Evolutionary conservation across 2,797 vertebrate species (phyloP).

Genomic region (Sarcoramphus papa): DNA sequence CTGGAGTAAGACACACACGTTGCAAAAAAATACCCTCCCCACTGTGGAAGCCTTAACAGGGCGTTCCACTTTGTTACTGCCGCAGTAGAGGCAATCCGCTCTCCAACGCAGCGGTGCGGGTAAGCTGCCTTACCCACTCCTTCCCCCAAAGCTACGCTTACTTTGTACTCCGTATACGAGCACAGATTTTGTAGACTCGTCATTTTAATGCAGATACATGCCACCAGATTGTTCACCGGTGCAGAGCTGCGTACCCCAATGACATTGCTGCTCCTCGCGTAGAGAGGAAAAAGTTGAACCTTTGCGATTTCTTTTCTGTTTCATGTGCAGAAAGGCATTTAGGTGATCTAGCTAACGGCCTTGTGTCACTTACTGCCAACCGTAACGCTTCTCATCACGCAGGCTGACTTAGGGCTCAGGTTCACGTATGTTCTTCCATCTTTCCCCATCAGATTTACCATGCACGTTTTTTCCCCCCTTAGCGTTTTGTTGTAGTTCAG

Average conservation of each 20-base stretch:
- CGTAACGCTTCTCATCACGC: background rate
- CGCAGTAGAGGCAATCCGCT: no score
- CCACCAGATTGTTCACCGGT: background rate
- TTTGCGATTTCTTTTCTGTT: background rate
- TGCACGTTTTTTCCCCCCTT: accelerated
- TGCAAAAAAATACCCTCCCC: background rate
- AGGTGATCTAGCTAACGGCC: background rate
- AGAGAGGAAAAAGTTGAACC: no score
- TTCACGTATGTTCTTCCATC: background rate
- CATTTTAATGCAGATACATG: background rate
- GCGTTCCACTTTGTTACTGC: background rate
- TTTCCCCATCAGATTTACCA: background rate
- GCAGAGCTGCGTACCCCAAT: background rate
- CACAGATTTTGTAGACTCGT: background rate
- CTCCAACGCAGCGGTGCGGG: background rate
- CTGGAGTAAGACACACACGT: background rate
- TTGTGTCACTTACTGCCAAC: background rate
- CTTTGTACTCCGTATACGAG: background rate
- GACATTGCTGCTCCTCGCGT: background rate
- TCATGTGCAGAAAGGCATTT: background rate
- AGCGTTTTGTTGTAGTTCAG: background rate
- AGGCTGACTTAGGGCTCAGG: background rate
- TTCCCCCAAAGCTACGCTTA: background rate
- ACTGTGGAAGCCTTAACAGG: no score
- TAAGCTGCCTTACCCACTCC: background rate